A percentile compares a stretch with the other conserved stretches of the same genome.
Evolutionary conservation across 1,140 invertebrate genomes (phyloP).

Genomic region (Cydia pomonella): DNA sequence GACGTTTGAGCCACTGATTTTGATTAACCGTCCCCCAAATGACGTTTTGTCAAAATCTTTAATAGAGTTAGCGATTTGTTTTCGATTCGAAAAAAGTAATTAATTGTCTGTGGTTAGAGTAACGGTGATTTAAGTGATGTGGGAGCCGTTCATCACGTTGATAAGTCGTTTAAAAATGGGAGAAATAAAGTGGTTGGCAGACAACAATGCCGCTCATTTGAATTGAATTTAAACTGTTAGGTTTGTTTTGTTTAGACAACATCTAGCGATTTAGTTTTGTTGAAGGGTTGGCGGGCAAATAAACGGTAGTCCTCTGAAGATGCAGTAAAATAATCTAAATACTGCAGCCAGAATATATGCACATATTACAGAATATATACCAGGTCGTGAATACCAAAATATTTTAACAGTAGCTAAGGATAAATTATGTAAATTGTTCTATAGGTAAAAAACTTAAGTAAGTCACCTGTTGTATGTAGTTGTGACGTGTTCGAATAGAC

Average conservation of each 20-base stretch:
- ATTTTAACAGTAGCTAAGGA: too few relatives aligned
- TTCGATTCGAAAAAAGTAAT: conserved; percentile 43
- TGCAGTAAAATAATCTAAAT: not conserved
- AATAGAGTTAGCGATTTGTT: conserved; percentile 62
- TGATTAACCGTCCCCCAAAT: conserved; percentile 59
- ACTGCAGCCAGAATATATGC: not conserved
- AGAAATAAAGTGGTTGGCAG: conserved; percentile 61
- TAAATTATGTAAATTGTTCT: too few relatives aligned
- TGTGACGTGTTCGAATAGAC: too few relatives aligned
- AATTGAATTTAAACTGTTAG: conserved; percentile 59
- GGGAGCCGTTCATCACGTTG: conserved; percentile 51
- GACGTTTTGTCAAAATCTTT: conserved; percentile 60
- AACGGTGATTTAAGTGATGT: conserved; percentile 30
- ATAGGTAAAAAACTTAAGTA: too few relatives aligned
- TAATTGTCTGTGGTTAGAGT: conserved; percentile 47
- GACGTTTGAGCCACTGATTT: conserved; percentile 51
- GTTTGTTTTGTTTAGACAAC: conserved; percentile 38
- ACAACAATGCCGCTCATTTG: conserved; percentile 70
- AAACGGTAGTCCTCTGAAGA: not conserved
- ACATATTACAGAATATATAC: too few relatives aligned
- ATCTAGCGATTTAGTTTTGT: conserved; percentile 45
- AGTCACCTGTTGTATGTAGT: too few relatives aligned
- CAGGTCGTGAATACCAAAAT: not conserved
- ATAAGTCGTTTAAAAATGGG: conserved; percentile 54
- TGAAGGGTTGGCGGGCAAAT: conserved; percentile 22